Evolutionary conservation across 2,797 vertebrate species (phyloP), one percentile per base, ranked within the genome.

Genomic region (Gallinago solitaria): DNA sequence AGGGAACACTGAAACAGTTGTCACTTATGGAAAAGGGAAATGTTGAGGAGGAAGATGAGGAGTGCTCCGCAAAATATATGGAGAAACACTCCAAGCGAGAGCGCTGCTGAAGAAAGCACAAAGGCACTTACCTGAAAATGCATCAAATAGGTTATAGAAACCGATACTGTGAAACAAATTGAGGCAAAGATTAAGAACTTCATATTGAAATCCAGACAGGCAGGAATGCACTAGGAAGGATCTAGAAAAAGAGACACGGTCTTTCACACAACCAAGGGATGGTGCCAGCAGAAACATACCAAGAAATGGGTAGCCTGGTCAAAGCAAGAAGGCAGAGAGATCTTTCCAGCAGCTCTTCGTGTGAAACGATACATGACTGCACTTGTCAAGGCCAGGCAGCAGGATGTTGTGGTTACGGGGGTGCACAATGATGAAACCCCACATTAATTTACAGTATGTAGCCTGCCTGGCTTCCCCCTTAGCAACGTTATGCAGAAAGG

Each of bases 181-280:
- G 11, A 47, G 47, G 35, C 30, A 67, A 41, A 68, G 24, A 16
- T 9, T 9, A 12, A 28, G 56, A 35, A 19, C 43, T 23, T 70
- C 24, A 9, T 1, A 0, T 1, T 32, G 71, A 48, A 57, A 32
- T 11, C 0, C 4, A 50, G 67, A 3, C 14, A 11, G 54, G 56
- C 27, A 43, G 51, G 27, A 33, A 7, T 0, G 6, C 5, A 28
- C 39, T 33, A 27, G 43, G 43, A 45, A 33, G 24, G 25, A 33
- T 50, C 39, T 17, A 25, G 53, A 16, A 51, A 30, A 33, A 51
- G 21, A 39, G 30, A 32, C 2, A 1, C 3, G 2, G 18, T 3
- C 81, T 83, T 39, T n/a, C 59, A 32, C 39, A 19, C 16, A 76
- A 4, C 33, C 30, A 48, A n/a, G 43, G 59, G 30, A 45, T 25